phyloP scores from a whole-genome alignment of 1,140 invertebrate genomes.

The Dendroctonus valens region DNA sequence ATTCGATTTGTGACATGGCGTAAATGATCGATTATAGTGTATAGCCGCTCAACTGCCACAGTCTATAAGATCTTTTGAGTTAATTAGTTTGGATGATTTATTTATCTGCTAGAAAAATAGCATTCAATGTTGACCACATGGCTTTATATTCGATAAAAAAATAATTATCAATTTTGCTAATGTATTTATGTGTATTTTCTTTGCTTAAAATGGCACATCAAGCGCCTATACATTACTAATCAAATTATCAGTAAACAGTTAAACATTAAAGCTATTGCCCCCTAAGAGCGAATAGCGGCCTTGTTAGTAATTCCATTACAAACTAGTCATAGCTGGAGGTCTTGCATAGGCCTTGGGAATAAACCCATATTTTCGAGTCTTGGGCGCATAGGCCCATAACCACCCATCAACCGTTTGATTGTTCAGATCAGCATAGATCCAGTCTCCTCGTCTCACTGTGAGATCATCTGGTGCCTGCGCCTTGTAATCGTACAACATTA shows the following conservation, averaged over 20 bases:
- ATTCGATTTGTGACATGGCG: no score
- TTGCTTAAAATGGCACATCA: background rate
- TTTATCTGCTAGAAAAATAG: no score
- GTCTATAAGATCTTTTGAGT: no score
- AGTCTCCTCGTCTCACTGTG: conserved; percentile 84
- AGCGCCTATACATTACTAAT: background rate
- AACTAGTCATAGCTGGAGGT: conserved; percentile 88
- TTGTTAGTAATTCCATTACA: conserved; percentile 45
- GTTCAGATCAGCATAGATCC: conserved; percentile 90
- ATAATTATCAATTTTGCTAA: background rate
- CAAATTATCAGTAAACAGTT: background rate
- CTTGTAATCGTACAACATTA: conserved; percentile 94
- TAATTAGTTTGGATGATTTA: no score
- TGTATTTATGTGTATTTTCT: background rate
- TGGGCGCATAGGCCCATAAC: conserved; percentile 93
- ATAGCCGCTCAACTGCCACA: no score
- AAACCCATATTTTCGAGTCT: conserved; percentile 90
- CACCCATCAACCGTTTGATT: conserved; percentile 93
- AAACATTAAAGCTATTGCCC: background rate
- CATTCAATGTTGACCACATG: background rate
- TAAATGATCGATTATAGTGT: no score
- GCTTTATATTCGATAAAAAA: background rate
- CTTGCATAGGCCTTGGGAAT: conserved; percentile 92
- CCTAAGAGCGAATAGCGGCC: no score
- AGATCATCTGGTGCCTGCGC: conserved; percentile 90